Evolutionary conservation across 2,113 vertebrate genomes (phyloP), one percentile per base, ranked within the genome.

Genomic region (Scolopax mira): DNA sequence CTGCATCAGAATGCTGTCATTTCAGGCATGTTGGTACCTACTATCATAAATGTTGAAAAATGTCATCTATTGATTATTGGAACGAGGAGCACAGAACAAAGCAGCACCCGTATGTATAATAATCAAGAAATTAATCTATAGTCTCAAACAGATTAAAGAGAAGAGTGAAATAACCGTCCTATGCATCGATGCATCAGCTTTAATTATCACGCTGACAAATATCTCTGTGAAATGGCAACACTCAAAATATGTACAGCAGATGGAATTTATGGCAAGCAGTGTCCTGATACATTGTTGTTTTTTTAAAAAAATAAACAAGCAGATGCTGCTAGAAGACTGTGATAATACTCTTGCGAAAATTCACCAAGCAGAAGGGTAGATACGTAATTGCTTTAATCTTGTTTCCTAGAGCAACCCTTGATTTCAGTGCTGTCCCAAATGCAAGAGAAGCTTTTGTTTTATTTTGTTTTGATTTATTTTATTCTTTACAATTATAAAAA

Each of bases 221-320:
- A 75, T 55, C 54, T 84, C 52, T 72, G 85, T 41, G 62, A 87
- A 89, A 95, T 84, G 58, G 61, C 48, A 79, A 75, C 41, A 71
- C 66, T 93, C 57, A 66, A 80, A 91, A 88, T 80, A 94, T 37
- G 61, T 62, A 72, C 19, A 95, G 57, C 94, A 96, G 94, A 91
- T 96, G 87, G 92, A 93, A 91, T 85, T 85, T 77, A 89, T 80
- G 55, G 70, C 62, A 96, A 91, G 65, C 74, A 93, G 27, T 75
- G 46, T 66, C 55, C 77, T 79, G 66, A 18, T 49, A 41, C 37
- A 22, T 17, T 87, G 79, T 66, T 80, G 25, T 11, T 77, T 91
- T 87, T 85, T 71, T 66, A 48, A 17, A 13, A 13, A 91, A 91
- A 86, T 65, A 95, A 94, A 94, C 91, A 96, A 94, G 70, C 93